A percentile compares a stretch with the other conserved stretches of the same genome.
Evolutionary conservation across 2,797 vertebrate species (phyloP).

Genomic region (Periophthalmus magnuspinnatus): DNA sequence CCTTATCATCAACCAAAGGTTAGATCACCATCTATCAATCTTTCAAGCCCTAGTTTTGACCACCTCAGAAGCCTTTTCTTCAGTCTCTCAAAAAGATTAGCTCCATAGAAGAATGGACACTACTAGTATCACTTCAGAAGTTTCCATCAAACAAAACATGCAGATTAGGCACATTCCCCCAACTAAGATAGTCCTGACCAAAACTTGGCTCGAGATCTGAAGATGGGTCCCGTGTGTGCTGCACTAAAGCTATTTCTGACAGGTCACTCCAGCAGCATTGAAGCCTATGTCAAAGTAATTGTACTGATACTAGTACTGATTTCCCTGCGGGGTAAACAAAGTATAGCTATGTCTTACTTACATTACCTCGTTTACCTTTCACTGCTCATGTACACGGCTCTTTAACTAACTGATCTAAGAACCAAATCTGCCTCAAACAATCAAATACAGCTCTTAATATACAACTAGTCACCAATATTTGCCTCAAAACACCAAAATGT

Average conservation of each 20-base stretch:
- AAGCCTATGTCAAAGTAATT: background rate
- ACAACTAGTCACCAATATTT: background rate
- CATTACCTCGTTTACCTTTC: background rate
- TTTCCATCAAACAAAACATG: background rate
- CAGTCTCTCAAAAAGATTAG: background rate
- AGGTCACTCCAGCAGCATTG: background rate
- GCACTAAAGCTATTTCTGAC: background rate
- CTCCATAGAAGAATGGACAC: background rate
- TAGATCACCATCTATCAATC: too few species aligned
- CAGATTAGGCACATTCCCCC: background rate
- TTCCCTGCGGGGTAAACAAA: background rate
- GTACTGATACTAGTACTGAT: background rate
- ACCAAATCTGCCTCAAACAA: too few species aligned
- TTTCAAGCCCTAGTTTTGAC: too few species aligned
- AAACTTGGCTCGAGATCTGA: background rate
- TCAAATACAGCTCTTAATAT: too few species aligned
- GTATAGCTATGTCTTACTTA: background rate
- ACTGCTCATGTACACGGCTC: background rate
- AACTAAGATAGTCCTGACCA: background rate
- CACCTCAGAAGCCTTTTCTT: background rate
- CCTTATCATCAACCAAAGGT: too few species aligned
- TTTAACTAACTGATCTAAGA: too few species aligned
- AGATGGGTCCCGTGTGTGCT: background rate
- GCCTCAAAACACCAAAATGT: background rate
- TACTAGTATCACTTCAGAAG: too few species aligned